Evolutionary conservation across 2,888 invertebrate species (phyloP).

Genomic region (Epiblema foenella): DNA sequence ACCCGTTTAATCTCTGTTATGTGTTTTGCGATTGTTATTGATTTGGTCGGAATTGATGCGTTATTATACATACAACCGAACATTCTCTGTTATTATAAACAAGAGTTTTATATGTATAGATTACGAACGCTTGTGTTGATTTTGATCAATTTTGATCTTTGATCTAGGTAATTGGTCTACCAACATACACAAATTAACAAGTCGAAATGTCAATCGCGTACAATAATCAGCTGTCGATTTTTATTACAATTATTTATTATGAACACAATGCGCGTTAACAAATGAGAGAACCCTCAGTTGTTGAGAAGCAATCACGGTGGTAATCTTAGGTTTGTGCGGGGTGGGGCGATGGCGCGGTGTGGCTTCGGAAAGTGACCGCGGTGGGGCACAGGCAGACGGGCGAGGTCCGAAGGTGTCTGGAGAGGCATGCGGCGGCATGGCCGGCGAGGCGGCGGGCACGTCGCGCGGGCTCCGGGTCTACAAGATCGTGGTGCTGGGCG

Average conservation of each 20-base stretch:
- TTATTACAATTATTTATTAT: slow-evolving; percentile 56
- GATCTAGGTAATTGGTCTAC: slow-evolving; percentile 21
- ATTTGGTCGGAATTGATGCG: neutral
- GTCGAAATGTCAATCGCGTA: slow-evolving; percentile 65
- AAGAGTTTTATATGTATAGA: too few species aligned
- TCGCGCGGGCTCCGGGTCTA: slow-evolving; percentile 91
- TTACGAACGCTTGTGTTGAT: slow-evolving; percentile 14
- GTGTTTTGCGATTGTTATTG: neutral
- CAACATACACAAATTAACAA: slow-evolving; percentile 38
- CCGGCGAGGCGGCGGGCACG: slow-evolving; percentile 81
- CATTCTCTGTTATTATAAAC: neutral
- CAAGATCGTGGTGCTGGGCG: slow-evolving; percentile 95
- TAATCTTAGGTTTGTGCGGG: slow-evolving; percentile 57
- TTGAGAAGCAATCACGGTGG: slow-evolving; percentile 62
- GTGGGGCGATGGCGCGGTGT: slow-evolving; percentile 62
- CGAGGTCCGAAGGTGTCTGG: slow-evolving; percentile 55
- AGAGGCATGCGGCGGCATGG: slow-evolving; percentile 82
- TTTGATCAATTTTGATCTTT: too few species aligned
- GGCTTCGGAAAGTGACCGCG: slow-evolving; percentile 64
- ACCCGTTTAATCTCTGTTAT: neutral
- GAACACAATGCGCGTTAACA: slow-evolving; percentile 68
- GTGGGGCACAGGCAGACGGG: slow-evolving; percentile 54
- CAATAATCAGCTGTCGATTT: slow-evolving; percentile 78
- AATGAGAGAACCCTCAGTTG: slow-evolving; percentile 58
- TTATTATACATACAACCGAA: neutral